Evolutionary conservation across 2,113 vertebrate species (phyloP), one percentile per base, ranked within the genome.

Genomic region (Pantherophis guttatus): DNA sequence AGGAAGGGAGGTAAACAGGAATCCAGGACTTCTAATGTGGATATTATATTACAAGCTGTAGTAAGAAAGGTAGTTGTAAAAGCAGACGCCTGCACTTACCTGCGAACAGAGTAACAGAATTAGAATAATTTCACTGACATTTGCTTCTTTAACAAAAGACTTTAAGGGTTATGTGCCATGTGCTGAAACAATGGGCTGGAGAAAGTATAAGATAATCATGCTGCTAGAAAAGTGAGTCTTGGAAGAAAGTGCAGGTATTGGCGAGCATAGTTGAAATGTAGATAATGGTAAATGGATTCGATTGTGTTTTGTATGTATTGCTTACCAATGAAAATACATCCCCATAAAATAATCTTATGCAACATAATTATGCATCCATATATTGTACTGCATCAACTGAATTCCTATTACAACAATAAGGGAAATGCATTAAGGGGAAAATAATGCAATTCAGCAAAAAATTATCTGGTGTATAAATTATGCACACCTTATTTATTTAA

Each of bases 381-480:
- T 96, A 94, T 94, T 81, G 88, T 87, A 95, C 90, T 94, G 59
- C 70, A 93, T 93, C 94, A 95, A 95, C 88, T 94, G 91, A 93
- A 94, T 96, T 95, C 95, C 96, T 95, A 96, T 96, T 95, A 93
- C 91, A 96, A 96, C 96, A 97, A 95, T 95, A 97, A 96, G 95
- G 91, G 44, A 75, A 58, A 95, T 93, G 95, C 94, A 94, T 91
- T 95, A 96, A 94, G 91, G 94, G 94, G 93, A 95, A 96, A 96
- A 94, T 95, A 96, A 96, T 95, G 94, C 95, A 95, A 96, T 94
- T 96, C 95, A 93, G 95, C 94, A 97, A 95, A 95, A 95, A 96
- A 58, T 93, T 96, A 96, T 96, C 96, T 96, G 94, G 92, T 95
- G 93, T 90, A 94, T 96, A 96, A 97, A 96, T 97, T 96, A 97